Conservation (phyloP, 2,888 invertebrate genomes). For the Noctua janthina region DNA sequence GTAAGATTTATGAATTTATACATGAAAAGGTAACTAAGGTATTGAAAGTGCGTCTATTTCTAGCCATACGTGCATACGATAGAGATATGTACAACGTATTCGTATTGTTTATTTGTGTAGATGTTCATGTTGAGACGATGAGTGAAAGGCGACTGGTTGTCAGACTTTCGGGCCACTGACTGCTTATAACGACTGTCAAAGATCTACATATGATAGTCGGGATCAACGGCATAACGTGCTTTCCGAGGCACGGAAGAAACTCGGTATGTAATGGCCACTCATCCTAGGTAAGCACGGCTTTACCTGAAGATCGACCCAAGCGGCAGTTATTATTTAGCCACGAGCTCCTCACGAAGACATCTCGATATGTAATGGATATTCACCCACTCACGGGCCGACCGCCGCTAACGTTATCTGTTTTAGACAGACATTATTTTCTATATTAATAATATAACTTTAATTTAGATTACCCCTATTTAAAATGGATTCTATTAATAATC, state of each 20-base stretch:
- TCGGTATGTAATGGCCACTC: no score
- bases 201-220: no score
- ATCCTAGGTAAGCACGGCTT: no score
- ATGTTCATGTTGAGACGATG: no score
- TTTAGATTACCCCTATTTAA: background rate
- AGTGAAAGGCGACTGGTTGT: no score
- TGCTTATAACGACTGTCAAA: no score
- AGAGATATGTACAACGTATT: background rate
- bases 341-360: background rate
- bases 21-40: background rate
- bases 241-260: no score
- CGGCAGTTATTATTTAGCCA: no score
- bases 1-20: background rate
- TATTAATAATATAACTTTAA: background rate
- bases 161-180: no score
- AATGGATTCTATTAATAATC: constrained; percentile 19
- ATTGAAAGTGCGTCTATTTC: background rate
- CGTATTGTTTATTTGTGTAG: background rate
- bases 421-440: background rate
- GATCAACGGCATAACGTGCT: no score
- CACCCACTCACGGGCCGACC: background rate
- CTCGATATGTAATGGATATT: background rate
- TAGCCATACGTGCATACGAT: no score
- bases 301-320: no score
- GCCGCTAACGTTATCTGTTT: background rate